Evolutionary conservation across 23 tunicate genomes (phyloP).

Genomic region (Halocynthia roretzi): DNA sequence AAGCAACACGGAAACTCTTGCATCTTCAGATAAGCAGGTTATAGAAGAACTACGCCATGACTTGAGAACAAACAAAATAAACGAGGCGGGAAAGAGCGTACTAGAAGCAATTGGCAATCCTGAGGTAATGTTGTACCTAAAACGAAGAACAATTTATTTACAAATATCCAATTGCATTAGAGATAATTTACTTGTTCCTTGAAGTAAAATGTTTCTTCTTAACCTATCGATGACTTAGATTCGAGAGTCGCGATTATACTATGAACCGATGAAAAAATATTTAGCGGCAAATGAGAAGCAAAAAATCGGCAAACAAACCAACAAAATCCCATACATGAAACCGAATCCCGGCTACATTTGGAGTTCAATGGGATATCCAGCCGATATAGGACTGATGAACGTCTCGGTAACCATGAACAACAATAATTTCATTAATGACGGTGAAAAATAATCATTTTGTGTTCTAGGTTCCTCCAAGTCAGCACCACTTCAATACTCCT

Average conservation of each 20-base stretch:
- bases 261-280: slow-evolving; percentile 61
- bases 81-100: slow-evolving; percentile 46
- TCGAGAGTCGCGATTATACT: slow-evolving; percentile 48
- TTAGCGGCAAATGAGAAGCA: slow-evolving; percentile 20
- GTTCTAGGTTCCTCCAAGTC: slow-evolving; percentile 12
- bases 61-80: slow-evolving; percentile 26
- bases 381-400: slow-evolving; percentile 1
- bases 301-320: neutral
- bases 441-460: neutral
- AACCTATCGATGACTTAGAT: slow-evolving; percentile 13
- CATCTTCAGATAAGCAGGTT: slow-evolving; percentile 47
- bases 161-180: neutral
- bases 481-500: slow-evolving; percentile 18
- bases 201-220: no score
- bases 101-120: slow-evolving; percentile 87
- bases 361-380: neutral
- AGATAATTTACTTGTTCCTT: no score
- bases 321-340: slow-evolving; percentile 1
- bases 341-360: no score
- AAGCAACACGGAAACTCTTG: slow-evolving; percentile 13
- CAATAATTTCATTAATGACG: no score
- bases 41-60: slow-evolving; percentile 68
- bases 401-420: neutral
- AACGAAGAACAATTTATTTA: neutral
- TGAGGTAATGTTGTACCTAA: slow-evolving; percentile 15